phyloP scores from a whole-genome alignment of 2,888 invertebrate species.

The Melanostoma mellinum region DNA sequence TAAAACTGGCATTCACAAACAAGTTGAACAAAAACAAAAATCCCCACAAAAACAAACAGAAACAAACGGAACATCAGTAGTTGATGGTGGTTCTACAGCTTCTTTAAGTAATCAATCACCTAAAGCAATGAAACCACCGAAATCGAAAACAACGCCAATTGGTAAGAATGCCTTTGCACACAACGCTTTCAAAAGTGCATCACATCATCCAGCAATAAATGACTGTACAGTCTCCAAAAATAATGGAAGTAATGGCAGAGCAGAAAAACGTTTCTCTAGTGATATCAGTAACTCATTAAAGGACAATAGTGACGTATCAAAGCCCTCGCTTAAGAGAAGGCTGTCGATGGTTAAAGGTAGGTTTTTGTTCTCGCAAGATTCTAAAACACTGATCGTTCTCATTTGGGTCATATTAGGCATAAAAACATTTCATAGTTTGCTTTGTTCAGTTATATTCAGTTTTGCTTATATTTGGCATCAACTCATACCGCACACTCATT shows the following conservation, averaged over 20 bases:
- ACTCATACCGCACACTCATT: slow-evolving; percentile 36
- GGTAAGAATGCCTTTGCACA: slow-evolving; percentile 35
- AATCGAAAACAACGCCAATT: slow-evolving; percentile 68
- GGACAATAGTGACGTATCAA: slow-evolving; percentile 66
- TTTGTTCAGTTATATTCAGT: not conserved
- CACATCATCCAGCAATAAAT: slow-evolving; percentile 2
- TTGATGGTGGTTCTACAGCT: slow-evolving; percentile 3
- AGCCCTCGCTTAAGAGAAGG: slow-evolving; percentile 76
- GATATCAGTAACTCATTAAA: slow-evolving; percentile 65
- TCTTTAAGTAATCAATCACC: slow-evolving; percentile 55
- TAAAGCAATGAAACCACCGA: slow-evolving; percentile 75
- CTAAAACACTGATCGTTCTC: not conserved
- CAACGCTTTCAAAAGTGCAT: slow-evolving; percentile 33
- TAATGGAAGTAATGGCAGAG: slow-evolving; percentile 30
- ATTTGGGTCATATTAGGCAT: slow-evolving; percentile 6
- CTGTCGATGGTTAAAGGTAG: slow-evolving; percentile 77
- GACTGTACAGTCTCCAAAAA: slow-evolving; percentile 17
- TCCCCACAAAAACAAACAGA: slow-evolving; percentile 77
- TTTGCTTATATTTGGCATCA: slow-evolving; percentile 1
- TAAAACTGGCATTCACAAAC: slow-evolving; percentile 82
- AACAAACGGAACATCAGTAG: slow-evolving; percentile 25
- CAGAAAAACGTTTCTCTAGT: slow-evolving; percentile 50
- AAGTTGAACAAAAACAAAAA: slow-evolving; percentile 80
- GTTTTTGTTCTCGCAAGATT: slow-evolving; percentile 39
- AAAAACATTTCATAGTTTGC: slow-evolving; percentile 18